Evolutionary conservation across 1,140 invertebrate species (phyloP).

Genomic region (Meloidogyne chitwoodi): DNA sequence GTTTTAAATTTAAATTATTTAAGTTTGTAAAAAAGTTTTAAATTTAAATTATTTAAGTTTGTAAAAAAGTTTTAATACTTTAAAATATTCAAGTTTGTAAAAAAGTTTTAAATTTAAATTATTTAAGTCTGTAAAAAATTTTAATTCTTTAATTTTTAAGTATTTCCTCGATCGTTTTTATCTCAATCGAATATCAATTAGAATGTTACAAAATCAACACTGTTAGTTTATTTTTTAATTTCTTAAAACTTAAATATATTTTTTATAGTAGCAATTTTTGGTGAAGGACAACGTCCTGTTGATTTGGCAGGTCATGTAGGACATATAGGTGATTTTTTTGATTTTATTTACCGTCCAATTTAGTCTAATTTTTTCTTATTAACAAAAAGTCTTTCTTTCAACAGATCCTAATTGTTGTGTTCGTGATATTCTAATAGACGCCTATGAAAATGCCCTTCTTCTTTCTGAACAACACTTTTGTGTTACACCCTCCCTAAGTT

Average conservation of each 20-base stretch:
- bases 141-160: slow-evolving; percentile 60
- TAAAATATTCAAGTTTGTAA: slow-evolving; percentile 71
- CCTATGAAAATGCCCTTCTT: slow-evolving; percentile 91
- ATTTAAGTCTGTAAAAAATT: background rate
- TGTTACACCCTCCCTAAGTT: slow-evolving; percentile 77
- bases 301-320: slow-evolving; percentile 63
- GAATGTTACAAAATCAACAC: slow-evolving; percentile 98
- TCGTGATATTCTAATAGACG: slow-evolving; percentile 74
- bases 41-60: too few species aligned
- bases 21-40: too few species aligned
- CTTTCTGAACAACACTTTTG: slow-evolving; percentile 96
- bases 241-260: background rate
- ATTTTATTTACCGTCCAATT: background rate
- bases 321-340: slow-evolving; percentile 61
- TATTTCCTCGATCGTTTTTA: slow-evolving; percentile 97
- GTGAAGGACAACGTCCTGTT: background rate
- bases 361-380: too few species aligned
- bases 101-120: too few species aligned
- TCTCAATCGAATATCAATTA: slow-evolving; percentile 86
- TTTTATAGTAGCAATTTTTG: slow-evolving; percentile 47
- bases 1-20: too few species aligned
- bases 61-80: too few species aligned
- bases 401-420: slow-evolving; percentile 77
- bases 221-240: background rate
- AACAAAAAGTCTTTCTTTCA: too few species aligned